phyloP scores from a whole-genome alignment of 2,113 vertebrate species.

The Thryonomys swinderianus region DNA sequence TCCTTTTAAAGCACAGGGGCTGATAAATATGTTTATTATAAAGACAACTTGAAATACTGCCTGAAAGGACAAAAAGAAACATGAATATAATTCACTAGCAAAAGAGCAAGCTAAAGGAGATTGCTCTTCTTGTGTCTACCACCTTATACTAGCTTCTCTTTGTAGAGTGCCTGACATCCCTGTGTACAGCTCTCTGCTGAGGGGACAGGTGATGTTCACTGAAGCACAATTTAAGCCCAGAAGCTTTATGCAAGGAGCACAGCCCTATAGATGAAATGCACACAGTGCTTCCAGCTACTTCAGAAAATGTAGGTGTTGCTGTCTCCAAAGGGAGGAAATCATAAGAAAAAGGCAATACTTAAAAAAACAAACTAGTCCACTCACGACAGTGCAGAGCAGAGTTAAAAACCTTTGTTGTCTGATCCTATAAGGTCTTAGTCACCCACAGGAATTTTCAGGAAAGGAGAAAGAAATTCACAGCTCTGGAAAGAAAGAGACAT shows the following conservation, averaged over 20 bases:
- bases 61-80: constrained; percentile 9
- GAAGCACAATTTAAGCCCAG: neutral
- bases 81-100: neutral
- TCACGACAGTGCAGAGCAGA: neutral
- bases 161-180: neutral
- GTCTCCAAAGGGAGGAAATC: neutral
- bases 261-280: neutral
- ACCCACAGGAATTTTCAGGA: neutral
- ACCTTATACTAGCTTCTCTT: neutral
- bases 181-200: neutral
- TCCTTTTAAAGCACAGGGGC: constrained; percentile 23
- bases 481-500: neutral
- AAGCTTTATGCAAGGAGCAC: neutral
- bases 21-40: constrained; percentile 23
- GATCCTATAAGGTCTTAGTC: neutral
- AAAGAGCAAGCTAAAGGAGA: neutral
- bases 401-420: neutral
- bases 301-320: neutral
- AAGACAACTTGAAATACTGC: constrained; percentile 49
- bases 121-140: constrained; percentile 30
- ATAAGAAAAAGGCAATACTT: neutral
- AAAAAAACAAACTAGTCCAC: neutral
- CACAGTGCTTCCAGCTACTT: neutral
- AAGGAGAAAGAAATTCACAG: neutral
- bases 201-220: neutral